Conservation (phyloP, 2,888 invertebrate genomes). For the Adelognathus sp. region DNA sequence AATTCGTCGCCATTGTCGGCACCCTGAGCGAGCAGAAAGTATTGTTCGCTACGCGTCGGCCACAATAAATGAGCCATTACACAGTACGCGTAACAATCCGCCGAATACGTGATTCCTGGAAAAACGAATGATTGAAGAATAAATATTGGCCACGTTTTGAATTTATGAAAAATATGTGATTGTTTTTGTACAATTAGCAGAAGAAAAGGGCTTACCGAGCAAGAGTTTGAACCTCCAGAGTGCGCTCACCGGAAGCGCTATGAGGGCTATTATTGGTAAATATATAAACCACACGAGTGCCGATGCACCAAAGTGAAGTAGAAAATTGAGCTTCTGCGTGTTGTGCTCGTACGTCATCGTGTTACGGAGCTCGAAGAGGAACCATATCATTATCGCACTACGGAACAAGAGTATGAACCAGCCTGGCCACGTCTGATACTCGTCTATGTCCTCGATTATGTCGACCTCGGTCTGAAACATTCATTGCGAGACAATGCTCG, state of each 20-base stretch:
- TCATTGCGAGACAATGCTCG: conserved; percentile 12
- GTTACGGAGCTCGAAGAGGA: conserved; percentile 88
- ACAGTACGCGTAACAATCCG: conserved; percentile 96
- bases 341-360: conserved; percentile 92
- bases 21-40: conserved; percentile 88
- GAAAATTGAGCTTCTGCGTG: conserved; percentile 93
- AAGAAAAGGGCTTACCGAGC: conserved; percentile 85
- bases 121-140: conserved; percentile 1
- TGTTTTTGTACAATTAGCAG: background rate
- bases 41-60: conserved; percentile 97
- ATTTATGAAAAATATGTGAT: background rate
- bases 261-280: conserved; percentile 95
- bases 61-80: conserved; percentile 97
- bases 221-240: conserved; percentile 97
- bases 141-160: too few species aligned
- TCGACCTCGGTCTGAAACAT: conserved; percentile 95
- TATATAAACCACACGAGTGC: conserved; percentile 99
- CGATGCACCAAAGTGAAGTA: conserved; percentile 98
- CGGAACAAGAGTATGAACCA: conserved; percentile 95
- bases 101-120: conserved; percentile 96
- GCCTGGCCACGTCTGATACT: conserved; percentile 99
- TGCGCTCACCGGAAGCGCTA: conserved; percentile 95
- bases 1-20: conserved; percentile 87
- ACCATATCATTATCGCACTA: conserved; percentile 94
- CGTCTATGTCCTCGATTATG: conserved; percentile 97